Percentiles rank a stretch among this genome's conserved stretches.
Evolutionary conservation across 1,140 invertebrate genomes (phyloP).

Genomic region (Hyles vespertilio): DNA sequence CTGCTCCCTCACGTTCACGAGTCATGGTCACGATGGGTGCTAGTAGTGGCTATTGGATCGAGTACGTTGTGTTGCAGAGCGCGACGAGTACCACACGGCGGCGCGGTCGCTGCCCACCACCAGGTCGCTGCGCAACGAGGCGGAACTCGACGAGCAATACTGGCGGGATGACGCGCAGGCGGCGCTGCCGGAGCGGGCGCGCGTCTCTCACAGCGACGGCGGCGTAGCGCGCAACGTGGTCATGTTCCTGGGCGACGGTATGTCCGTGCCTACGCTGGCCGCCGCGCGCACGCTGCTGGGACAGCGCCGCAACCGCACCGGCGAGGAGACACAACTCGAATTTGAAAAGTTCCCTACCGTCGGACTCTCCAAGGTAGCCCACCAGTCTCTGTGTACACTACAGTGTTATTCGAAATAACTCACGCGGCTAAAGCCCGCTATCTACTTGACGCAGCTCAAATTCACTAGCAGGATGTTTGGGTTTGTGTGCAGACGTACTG

Average conservation of each 20-base stretch:
- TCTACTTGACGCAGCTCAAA: too few species aligned
- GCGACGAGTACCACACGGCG: neutral
- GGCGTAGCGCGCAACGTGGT: conserved; percentile 82
- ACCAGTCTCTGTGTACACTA: too few species aligned
- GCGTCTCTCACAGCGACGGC: conserved; percentile 1
- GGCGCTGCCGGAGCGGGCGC: conserved; percentile 7
- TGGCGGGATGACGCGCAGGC: conserved; percentile 35
- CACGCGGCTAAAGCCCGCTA: too few species aligned
- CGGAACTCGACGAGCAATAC: conserved; percentile 20
- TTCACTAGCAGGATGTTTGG: too few species aligned
- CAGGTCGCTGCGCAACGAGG: conserved; percentile 11
- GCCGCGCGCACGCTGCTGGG: conserved; percentile 81
- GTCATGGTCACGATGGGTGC: too few species aligned
- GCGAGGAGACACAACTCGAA: conserved; percentile 80
- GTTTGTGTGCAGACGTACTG: conserved; percentile 82
- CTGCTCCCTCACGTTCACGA: too few species aligned
- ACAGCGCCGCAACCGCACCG: conserved; percentile 72
- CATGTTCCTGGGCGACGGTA: conserved; percentile 86
- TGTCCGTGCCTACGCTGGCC: conserved; percentile 83
- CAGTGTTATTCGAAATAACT: too few species aligned
- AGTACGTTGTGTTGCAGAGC: too few species aligned
- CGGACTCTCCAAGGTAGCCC: conserved; percentile 81
- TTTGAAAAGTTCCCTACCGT: conserved; percentile 86
- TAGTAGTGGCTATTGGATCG: too few species aligned
- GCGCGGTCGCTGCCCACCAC: conserved; percentile 13